Base-by-base conservation (phyloP, 2,888 invertebrate genomes). In the Tipula lateralis region DNA sequence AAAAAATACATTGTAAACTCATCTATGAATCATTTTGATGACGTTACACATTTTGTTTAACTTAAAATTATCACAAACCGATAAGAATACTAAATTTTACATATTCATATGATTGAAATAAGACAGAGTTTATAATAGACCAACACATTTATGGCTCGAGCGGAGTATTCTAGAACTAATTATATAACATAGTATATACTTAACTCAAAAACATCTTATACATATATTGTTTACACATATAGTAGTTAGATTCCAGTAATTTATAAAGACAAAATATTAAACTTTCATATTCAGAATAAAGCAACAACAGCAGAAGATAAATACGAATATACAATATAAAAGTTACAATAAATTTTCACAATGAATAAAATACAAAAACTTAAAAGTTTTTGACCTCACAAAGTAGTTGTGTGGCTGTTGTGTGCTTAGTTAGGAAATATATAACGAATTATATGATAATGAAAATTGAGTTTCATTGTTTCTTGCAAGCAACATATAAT, bases 281-380 rank as follows among this genome's bases (percentile, higher is more conserved):
- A 24, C 66, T 66, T 66, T 66, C 66, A 66, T 66, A 66, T 66
- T 24, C 66, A 66, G 19, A 66, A 9, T 66, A 66, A 66, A 66
- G 24, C 66, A 66, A 66, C 66, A 50, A 50, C 44, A 66, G 12
- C 24, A 66, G 1, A n/a, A n/a, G 50, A 66, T 66, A 66, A 66
- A 66, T 66, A 66, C 66, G 24, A 66, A 24, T 66, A 66, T 66
- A 66, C 12, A 66, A 66, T n/a, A n/a, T n/a, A 66, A 66, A 66
- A 66, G 24, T 66, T 66, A 66, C 66, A 66, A 66, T 66, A 66
- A 66, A 66, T 66, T 66, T 66, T 66, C 66, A 66, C 66, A 66
- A 66, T 66, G 66, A 66, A 66, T 66, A 66, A 66, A 66, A n/a
- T n/a, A n/a, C n/a, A 66, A 66, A 66, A 66, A 66, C 66, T 44